phyloP scores from a whole-genome alignment of 2,797 vertebrate species.

The Mormyrops attenuatus region DNA sequence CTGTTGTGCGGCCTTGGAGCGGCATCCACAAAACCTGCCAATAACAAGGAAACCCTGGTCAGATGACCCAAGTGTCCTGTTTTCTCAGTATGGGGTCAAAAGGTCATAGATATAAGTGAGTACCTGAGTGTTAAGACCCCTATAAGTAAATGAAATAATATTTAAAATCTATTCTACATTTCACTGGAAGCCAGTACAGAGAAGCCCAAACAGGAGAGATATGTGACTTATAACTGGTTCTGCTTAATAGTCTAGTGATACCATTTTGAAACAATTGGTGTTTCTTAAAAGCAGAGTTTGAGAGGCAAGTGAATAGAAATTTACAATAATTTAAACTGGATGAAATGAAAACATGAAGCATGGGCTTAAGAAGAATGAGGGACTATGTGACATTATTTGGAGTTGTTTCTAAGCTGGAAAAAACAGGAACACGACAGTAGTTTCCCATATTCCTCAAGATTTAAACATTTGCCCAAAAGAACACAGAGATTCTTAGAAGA shows the following conservation, averaged over 20 bases:
- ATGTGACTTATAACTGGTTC: background rate
- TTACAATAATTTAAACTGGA: background rate
- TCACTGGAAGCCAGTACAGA: background rate
- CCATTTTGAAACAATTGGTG: background rate
- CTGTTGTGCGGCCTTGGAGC: background rate
- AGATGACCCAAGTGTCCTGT: background rate
- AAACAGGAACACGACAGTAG: background rate
- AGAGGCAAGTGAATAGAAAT: background rate
- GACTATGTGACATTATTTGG: background rate
- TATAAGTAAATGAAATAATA: background rate
- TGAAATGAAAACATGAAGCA: background rate
- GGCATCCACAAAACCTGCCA: background rate
- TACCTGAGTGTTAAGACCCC: background rate
- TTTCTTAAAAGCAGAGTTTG: background rate
- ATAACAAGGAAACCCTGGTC: background rate
- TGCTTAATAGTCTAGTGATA: background rate
- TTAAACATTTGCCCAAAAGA: background rate
- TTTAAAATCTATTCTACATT: background rate
- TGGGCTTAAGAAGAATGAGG: background rate
- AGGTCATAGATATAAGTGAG: background rate
- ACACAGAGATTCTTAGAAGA: background rate
- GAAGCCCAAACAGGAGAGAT: background rate
- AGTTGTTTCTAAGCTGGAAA: background rate
- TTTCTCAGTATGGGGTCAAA: background rate
- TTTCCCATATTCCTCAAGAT: background rate